Conservation (phyloP, 2,888 invertebrate species). For the Drosophila setosimentum region DNA sequence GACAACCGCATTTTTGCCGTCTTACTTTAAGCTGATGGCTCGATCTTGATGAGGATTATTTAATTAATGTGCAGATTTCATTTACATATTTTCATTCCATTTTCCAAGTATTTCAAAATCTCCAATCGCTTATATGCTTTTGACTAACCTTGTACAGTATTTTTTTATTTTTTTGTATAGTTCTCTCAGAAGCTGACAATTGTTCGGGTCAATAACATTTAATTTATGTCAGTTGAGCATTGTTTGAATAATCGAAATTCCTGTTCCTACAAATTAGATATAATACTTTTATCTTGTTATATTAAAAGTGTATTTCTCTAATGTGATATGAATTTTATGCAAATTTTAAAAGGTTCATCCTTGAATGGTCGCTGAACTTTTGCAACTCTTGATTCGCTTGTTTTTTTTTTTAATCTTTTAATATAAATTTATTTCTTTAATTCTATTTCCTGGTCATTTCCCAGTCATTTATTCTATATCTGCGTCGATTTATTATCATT, state of each 20-base stretch:
- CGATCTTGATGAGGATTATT: slow-evolving; percentile 3
- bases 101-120: neutral
- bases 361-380: slow-evolving; percentile 12
- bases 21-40: slow-evolving; percentile 11
- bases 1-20: slow-evolving; percentile 12
- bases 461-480: neutral
- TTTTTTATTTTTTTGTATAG: neutral
- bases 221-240: neutral
- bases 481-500: neutral
- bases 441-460: neutral
- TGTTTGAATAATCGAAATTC: slow-evolving; percentile 18
- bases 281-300: neutral
- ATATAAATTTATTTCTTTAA: neutral
- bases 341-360: neutral
- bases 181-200: neutral
- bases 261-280: slow-evolving; percentile 6
- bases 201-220: slow-evolving; percentile 8
- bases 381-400: slow-evolving; percentile 1
- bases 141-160: neutral
- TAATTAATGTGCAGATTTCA: neutral
- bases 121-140: neutral
- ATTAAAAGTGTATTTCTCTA: neutral
- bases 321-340: neutral
- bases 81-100: neutral
- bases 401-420: neutral